Conservation (phyloP, 1,140 invertebrate genomes). For the Philopotamus ludificatus region DNA sequence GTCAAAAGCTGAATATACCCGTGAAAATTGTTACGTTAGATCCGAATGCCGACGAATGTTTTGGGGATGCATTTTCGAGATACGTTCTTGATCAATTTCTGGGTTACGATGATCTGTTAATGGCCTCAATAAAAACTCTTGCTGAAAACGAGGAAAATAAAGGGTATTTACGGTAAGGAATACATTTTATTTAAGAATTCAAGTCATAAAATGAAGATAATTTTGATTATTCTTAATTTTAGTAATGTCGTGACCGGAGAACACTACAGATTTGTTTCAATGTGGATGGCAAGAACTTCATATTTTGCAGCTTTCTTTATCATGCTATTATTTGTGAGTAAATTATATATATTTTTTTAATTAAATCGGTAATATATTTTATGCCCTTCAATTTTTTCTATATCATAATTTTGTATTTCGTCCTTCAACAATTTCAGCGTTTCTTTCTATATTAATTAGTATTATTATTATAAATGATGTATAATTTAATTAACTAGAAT, state of each 20-base stretch:
- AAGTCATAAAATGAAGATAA: neutral
- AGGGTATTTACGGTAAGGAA: constrained; percentile 78
- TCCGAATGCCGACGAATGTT: constrained; percentile 85
- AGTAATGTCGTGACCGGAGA: constrained; percentile 98
- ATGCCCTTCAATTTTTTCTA: no score
- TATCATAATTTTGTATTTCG: no score
- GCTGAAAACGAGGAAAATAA: constrained; percentile 97
- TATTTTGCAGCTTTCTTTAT: constrained; percentile 94
- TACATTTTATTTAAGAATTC: neutral
- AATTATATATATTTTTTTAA: constrained; percentile 2
- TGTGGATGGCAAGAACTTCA: constrained; percentile 90
- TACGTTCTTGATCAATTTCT: constrained; percentile 90
- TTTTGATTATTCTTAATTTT: constrained; percentile 43
- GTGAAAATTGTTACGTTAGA: constrained; percentile 91
- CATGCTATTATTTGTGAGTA: constrained; percentile 98
- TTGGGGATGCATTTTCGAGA: constrained; percentile 88
- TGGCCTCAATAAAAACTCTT: constrained; percentile 92
- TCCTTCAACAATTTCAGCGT: no score
- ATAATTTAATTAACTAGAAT: no score
- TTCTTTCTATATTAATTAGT: no score
- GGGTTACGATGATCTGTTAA: constrained; percentile 95
- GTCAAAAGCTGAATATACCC: constrained; percentile 85
- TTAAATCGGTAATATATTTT: no score
- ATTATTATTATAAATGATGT: no score
- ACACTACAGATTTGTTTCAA: constrained; percentile 96